Conservation (phyloP, 2,888 invertebrate species). For the Cephus nigrinus region DNA sequence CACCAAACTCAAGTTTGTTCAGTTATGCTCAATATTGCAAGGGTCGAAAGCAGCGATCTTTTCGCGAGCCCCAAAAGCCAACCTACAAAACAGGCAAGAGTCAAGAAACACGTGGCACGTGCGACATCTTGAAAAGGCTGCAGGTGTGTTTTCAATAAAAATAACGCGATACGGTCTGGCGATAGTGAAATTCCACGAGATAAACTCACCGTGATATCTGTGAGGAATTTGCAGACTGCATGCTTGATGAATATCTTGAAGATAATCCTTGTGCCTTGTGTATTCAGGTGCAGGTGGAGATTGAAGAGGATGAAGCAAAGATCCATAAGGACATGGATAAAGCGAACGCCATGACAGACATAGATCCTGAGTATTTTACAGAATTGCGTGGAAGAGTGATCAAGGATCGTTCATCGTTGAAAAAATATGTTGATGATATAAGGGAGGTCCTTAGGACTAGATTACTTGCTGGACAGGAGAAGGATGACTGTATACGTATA, state of each 20-base stretch:
- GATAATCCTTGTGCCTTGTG: neutral
- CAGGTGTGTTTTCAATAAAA: slow-evolving; percentile 60
- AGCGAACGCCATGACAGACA: slow-evolving; percentile 72
- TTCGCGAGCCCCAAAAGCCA: slow-evolving; percentile 51
- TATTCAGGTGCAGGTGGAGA: slow-evolving; percentile 40
- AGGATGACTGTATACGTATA: slow-evolving; percentile 69
- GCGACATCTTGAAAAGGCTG: slow-evolving; percentile 71
- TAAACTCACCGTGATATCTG: neutral
- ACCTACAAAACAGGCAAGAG: slow-evolving; percentile 57
- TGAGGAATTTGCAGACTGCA: neutral
- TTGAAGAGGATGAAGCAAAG: slow-evolving; percentile 37
- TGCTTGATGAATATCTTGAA: neutral
- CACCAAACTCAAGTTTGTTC: slow-evolving; percentile 64
- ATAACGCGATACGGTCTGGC: neutral
- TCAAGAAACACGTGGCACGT: slow-evolving; percentile 54
- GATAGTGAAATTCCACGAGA: neutral
- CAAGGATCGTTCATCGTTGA: slow-evolving; percentile 70
- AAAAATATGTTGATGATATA: slow-evolving; percentile 71
- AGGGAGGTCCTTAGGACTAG: slow-evolving; percentile 68
- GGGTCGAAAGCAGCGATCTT: slow-evolving; percentile 54
- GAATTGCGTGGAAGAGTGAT: slow-evolving; percentile 73
- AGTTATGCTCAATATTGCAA: slow-evolving; percentile 65
- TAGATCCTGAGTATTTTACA: slow-evolving; percentile 75
- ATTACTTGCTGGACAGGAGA: slow-evolving; percentile 68
- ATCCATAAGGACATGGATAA: slow-evolving; percentile 68